Evolutionary conservation across 2,888 invertebrate species (phyloP), one percentile per base, ranked within the genome.

Genomic region (Ischnus inquisitorius): DNA sequence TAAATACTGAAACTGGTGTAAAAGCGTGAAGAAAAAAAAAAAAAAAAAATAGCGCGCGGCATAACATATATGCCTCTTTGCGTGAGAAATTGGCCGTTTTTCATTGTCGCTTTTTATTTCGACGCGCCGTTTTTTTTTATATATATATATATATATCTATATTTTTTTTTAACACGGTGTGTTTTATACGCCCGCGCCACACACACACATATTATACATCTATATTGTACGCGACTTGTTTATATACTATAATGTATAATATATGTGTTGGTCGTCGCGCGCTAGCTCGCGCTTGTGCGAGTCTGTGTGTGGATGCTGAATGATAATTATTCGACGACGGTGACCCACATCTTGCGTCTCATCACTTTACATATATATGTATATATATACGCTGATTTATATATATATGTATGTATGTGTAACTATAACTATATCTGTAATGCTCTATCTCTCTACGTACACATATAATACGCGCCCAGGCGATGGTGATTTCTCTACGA

Each of bases 281-380:
- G 75, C 51, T 48, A 62, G 64, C 48, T 67, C 67, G 72, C 72
- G 78, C 81, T 75, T 69, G 80, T 65, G 54, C 46, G 82, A 57
- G 48, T 67, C 48, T 71, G 69, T 69, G 79, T 74, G 79, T 84
- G 82, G 77, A 88, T 88, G 88, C 79, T 72, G 83, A 83, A 83
- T 83, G 83, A 79, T 79, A 83, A 83, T 83, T 83, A 83, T 87
- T 87, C 87, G 88, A 84, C 88, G 88, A 81, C 83, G 82, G 85
- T 85, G 85, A 85, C 83, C 85, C 76, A 82, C 83, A 79, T 85
- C 85, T 82, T 85, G 79, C 82, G 76, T 83, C 79, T 76, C 77
- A 80, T 83, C 79, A 72, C 79, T 77, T 83, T 82, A 80, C 69
- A 57, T 28, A 60, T 57, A 43, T 57, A 54, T 43, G 14, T 28